Percentiles rank a stretch among this genome's conserved stretches.
Conservation (phyloP, 2,888 invertebrate species). For the Cataglyphis rosenhaueri region DNA sequence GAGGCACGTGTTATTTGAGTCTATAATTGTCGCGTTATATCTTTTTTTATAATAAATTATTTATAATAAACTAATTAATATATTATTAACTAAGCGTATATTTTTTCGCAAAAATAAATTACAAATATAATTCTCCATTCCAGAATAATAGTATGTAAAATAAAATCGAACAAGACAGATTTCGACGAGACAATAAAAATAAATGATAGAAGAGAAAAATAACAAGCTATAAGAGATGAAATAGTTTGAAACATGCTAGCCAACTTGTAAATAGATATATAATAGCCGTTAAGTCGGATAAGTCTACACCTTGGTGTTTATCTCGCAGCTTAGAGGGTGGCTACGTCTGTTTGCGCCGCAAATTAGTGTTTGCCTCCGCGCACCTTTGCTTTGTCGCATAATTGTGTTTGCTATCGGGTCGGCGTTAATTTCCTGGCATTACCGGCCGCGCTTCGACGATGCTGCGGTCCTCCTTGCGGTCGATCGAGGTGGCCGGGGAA, state of each 20-base stretch:
- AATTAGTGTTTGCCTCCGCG: constrained; percentile 75
- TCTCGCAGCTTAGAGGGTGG: constrained; percentile 68
- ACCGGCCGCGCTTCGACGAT: constrained; percentile 64
- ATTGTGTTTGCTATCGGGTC: constrained; percentile 74
- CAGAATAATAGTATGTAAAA: background rate
- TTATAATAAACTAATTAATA: background rate
- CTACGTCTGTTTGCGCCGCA: constrained; percentile 71
- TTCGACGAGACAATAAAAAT: background rate
- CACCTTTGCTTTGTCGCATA: constrained; percentile 77
- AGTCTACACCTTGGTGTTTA: constrained; percentile 68
- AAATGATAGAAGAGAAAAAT: background rate
- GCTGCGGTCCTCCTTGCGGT: constrained; percentile 73
- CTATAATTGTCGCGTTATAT: background rate
- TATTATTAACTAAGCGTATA: background rate
- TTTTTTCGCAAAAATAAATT: background rate
- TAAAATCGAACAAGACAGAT: background rate
- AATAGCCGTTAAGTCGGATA: constrained; percentile 72
- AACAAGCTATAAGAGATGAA: background rate
- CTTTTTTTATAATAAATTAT: background rate
- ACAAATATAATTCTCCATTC: background rate
- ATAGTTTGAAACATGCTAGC: constrained; percentile 14
- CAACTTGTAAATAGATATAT: constrained; percentile 63
- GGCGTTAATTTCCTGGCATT: constrained; percentile 74
- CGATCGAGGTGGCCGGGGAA: constrained; percentile 71
- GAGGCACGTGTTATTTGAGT: background rate